Conservation (phyloP, 2,888 invertebrate species). For the Adineta ricciae region DNA sequence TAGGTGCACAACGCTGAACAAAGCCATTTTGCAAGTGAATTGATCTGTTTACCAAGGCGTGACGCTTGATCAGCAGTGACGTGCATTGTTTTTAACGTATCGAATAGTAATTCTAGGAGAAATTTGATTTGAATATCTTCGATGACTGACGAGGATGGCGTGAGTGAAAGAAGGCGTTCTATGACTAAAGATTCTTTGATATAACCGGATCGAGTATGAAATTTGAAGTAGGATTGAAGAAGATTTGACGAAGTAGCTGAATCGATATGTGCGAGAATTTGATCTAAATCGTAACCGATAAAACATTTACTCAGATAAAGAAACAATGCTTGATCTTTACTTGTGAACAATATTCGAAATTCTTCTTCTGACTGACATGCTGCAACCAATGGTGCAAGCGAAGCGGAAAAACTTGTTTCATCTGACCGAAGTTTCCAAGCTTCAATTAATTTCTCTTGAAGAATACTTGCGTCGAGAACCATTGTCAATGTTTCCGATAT, state of each 20-base stretch:
- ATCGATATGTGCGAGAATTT: neutral
- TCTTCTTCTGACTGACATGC: neutral
- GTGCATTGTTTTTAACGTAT: constrained; percentile 3
- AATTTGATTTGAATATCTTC: neutral
- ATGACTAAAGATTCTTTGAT: neutral
- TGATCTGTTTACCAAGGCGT: neutral
- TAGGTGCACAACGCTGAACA: neutral
- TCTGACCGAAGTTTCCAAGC: neutral
- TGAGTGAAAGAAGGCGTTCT: neutral
- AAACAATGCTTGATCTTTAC: neutral
- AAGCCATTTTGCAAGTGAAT: constrained; percentile 10
- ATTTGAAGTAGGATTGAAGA: constrained; percentile 6
- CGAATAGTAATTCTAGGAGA: neutral
- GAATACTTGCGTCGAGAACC: neutral
- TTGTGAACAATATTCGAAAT: constrained; percentile 2
- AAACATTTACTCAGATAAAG: neutral
- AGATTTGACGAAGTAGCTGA: neutral
- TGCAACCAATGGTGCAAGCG: neutral
- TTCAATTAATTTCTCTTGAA: constrained; percentile 7
- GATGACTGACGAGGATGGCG: neutral
- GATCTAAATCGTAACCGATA: neutral
- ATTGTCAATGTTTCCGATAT: no score
- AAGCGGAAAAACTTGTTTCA: constrained; percentile 6
- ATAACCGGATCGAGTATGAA: constrained; percentile 10
- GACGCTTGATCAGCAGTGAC: neutral